These are phyloP conservation scores for Cosmopolites sordidus DNA, from an alignment of 2,888 invertebrate species.

Conservation along the genomic window DNA sequence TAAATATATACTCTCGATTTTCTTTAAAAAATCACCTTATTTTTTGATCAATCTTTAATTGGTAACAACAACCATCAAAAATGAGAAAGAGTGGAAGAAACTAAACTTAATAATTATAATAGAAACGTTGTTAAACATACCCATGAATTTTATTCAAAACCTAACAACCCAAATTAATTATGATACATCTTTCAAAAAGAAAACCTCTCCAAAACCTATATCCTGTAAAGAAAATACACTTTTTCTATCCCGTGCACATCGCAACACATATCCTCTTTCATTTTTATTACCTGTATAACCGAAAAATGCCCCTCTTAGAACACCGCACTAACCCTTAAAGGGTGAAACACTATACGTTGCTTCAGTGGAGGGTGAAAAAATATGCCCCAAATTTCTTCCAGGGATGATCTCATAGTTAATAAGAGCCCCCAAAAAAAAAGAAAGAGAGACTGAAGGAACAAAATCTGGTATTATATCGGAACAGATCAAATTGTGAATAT, in stretches of 20 bases:
- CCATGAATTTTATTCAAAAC: no score
- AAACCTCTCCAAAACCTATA: background rate
- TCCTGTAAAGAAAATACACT: background rate
- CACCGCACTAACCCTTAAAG: background rate
- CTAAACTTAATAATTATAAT: no score
- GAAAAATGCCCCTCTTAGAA: background rate
- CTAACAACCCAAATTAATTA: background rate
- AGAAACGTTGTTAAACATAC: no score
- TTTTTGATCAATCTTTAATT: no score
- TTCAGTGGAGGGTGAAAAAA: background rate
- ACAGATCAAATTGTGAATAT: background rate
- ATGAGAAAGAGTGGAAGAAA: no score
- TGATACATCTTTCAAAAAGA: background rate
- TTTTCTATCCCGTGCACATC: background rate
- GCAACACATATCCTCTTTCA: background rate
- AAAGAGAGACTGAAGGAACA: background rate
- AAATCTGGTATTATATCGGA: background rate
- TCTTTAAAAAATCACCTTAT: no score
- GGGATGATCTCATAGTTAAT: slow-evolving; percentile 1
- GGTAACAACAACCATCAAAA: no score
- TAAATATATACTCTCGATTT: no score
- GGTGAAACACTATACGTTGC: slow-evolving; percentile 1
- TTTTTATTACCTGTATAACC: slow-evolving; percentile 1
- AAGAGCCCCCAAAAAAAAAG: background rate
- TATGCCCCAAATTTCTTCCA: background rate